phyloP scores from a whole-genome alignment of 1,140 invertebrate genomes.

The Pentalonia nigronervosa region DNA sequence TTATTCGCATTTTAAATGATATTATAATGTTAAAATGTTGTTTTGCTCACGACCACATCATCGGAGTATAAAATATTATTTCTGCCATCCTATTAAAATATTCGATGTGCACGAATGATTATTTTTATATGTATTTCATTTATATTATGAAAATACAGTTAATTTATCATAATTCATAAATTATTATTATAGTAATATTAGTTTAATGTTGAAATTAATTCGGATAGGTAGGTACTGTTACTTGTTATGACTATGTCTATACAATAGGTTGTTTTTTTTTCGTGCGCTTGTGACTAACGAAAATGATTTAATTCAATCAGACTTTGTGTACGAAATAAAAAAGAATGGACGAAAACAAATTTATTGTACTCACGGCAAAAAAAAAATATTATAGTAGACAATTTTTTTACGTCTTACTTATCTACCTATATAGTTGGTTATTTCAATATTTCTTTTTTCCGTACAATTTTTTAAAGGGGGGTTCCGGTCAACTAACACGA shows the following conservation, averaged over 20 bases:
- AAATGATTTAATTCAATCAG: background rate
- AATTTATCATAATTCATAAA: background rate
- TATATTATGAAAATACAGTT: background rate
- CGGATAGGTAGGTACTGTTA: background rate
- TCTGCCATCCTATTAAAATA: background rate
- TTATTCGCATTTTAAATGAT: background rate
- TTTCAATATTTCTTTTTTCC: background rate
- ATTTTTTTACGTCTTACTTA: background rate
- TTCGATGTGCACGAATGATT: background rate
- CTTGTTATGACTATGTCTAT: background rate
- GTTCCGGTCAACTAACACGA: conserved; percentile 11
- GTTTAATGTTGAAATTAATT: background rate
- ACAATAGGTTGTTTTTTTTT: background rate
- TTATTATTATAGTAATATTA: background rate
- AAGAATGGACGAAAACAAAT: background rate
- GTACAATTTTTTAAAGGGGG: background rate
- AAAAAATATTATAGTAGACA: background rate
- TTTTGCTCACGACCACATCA: background rate
- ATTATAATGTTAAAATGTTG: background rate
- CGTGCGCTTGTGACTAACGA: background rate
- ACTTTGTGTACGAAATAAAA: background rate
- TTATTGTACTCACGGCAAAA: background rate
- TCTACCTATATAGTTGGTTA: background rate
- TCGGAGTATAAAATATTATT: background rate
- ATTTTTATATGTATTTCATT: background rate